These are phyloP conservation scores for Kryptolebias ocellatus DNA, from an alignment of 2,797 vertebrate species.

Conservation along the genomic window DNA sequence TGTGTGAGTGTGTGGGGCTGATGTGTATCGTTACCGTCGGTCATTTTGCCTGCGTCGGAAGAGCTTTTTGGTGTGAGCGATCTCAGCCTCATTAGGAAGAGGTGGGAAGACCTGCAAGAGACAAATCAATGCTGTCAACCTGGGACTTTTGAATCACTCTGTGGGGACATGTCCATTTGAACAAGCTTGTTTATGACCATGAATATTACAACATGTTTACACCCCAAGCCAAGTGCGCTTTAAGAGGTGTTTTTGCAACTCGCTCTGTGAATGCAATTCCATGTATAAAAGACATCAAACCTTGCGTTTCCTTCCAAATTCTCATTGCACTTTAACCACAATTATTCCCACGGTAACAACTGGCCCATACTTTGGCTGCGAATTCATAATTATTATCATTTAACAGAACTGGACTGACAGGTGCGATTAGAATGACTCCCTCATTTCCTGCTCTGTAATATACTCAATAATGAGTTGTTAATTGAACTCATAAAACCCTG, in stretches of 20 bases:
- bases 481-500: too few relatives aligned
- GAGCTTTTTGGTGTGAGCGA: constrained; percentile 96
- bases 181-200: neutral
- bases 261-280: neutral
- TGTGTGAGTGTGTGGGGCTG: constrained; percentile 3
- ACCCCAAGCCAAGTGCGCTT: neutral
- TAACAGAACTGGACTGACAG: neutral
- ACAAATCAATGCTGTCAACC: constrained; percentile 47
- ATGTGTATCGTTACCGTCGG: constrained; percentile 85
- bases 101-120: constrained; percentile 89
- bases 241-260: neutral
- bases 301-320: neutral
- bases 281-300: neutral
- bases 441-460: neutral
- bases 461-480: too few relatives aligned
- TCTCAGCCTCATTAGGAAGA: constrained; percentile 93
- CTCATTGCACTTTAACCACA: neutral
- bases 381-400: constrained; percentile 7
- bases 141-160: constrained; percentile 5
- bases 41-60: constrained; percentile 93
- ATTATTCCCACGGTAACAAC: constrained; percentile 1
- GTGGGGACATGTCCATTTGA: constrained; percentile 20
- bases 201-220: neutral
- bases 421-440: neutral
- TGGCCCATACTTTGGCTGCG: neutral